These are phyloP conservation scores for Halcyon senegalensis DNA, from an alignment of 2,113 vertebrate species.

Conservation along the genomic window DNA sequence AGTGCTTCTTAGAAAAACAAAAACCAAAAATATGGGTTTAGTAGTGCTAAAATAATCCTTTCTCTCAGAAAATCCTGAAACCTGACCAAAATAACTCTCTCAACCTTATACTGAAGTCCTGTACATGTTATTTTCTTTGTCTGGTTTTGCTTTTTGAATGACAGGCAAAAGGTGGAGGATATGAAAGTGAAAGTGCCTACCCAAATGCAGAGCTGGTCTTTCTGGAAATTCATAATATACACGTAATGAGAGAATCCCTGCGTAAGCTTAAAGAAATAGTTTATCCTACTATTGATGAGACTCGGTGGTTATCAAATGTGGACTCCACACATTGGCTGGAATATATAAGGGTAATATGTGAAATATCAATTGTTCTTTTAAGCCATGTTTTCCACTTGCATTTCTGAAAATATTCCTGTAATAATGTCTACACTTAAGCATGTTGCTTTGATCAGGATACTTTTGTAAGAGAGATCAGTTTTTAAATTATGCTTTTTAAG, in stretches of 20 bases:
- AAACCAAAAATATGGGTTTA: not conserved
- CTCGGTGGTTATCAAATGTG: slow-evolving; percentile 88
- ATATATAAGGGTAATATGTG: slow-evolving; percentile 87
- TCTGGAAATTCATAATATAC: slow-evolving; percentile 97
- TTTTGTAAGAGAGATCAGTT: not conserved
- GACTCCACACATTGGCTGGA: slow-evolving; percentile 96
- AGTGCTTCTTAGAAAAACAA: not conserved
- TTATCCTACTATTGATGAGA: slow-evolving; percentile 91
- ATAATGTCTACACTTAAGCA: not conserved
- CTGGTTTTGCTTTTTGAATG: slow-evolving; percentile 25
- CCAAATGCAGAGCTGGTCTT: slow-evolving; percentile 90
- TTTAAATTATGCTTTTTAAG: not conserved
- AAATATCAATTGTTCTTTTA: not conserved
- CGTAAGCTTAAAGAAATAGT: slow-evolving; percentile 93
- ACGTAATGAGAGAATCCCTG: slow-evolving; percentile 95
- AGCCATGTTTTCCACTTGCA: not conserved
- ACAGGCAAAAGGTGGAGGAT: slow-evolving; percentile 94
- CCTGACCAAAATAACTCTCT: not conserved
- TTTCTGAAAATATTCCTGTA: not conserved
- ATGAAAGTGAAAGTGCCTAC: slow-evolving; percentile 91
- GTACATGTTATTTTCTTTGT: not conserved
- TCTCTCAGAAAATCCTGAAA: not conserved
- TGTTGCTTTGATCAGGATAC: not conserved
- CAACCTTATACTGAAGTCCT: not conserved
- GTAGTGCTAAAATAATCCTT: not conserved